phyloP scores from a whole-genome alignment of 2,113 vertebrate species.

The Hylia prasina region DNA sequence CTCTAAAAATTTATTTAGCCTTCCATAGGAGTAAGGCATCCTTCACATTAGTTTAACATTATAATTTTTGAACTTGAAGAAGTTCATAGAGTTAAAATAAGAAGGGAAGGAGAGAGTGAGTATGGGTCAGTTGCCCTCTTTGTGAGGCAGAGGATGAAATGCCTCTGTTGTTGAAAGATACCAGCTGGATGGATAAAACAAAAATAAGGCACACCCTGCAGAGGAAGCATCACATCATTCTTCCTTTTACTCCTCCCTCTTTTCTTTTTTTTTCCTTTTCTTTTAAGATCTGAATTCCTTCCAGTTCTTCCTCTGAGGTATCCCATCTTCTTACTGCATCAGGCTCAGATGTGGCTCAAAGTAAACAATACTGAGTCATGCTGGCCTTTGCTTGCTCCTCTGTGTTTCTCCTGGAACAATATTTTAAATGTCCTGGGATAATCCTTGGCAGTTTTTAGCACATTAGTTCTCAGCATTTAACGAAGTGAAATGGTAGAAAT shows the following conservation, averaged over 20 bases:
- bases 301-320: background rate
- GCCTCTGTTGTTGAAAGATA: background rate
- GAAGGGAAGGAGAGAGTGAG: background rate
- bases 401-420: constrained; percentile 9
- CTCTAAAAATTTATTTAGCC: background rate
- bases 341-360: background rate
- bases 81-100: background rate
- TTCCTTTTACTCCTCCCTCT: background rate
- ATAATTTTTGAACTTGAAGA: background rate
- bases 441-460: background rate
- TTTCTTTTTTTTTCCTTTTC: background rate
- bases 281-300: background rate
- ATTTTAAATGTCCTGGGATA: background rate
- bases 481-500: background rate
- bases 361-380: constrained; percentile 44
- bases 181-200: background rate
- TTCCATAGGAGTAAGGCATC: background rate
- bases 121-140: background rate
- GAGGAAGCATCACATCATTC: background rate
- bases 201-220: constrained; percentile 39
- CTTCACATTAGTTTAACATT: background rate
- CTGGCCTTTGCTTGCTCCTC: background rate
- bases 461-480: background rate
- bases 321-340: background rate
- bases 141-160: background rate